Conservation (phyloP, 2,888 invertebrate species). For the Aphodius granarius region DNA sequence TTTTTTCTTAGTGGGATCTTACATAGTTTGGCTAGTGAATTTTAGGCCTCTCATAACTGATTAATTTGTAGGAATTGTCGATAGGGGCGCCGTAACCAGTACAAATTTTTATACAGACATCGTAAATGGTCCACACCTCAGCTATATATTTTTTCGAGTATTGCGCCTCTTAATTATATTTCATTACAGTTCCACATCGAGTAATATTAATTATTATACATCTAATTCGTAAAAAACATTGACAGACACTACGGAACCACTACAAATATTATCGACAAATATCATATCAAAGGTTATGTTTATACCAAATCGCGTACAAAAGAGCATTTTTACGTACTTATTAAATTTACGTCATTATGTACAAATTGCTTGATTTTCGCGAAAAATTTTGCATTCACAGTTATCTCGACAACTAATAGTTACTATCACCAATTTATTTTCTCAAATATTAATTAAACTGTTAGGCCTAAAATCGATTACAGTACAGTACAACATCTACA, state of each 20-base stretch:
- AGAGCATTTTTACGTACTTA: conserved; percentile 2
- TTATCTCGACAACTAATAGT: conserved; percentile 1
- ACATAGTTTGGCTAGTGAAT: background rate
- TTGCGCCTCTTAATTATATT: background rate
- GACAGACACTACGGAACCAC: background rate
- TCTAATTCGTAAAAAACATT: background rate
- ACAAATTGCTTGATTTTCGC: background rate
- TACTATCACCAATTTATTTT: conserved; percentile 11
- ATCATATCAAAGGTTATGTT: background rate
- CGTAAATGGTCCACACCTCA: background rate
- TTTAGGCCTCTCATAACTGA: background rate
- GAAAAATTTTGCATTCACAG: background rate
- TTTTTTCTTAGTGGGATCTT: background rate
- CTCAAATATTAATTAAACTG: background rate
- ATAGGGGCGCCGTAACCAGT: conserved; percentile 11
- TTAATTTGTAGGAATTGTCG: background rate
- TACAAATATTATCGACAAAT: conserved; percentile 1
- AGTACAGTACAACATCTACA: background rate
- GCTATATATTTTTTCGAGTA: background rate
- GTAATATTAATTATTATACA: too few relatives aligned
- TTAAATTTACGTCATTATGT: background rate
- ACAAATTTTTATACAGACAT: background rate
- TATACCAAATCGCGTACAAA: conserved; percentile 11
- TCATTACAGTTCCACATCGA: too few relatives aligned
- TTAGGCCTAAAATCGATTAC: conserved; percentile 13